These are phyloP conservation scores for silkworm (Bombyx mori) DNA, from an alignment of 1,140 invertebrate species.

Conservation along the genomic window ASM3026992v2 NC_085117.1:18736501-18737000, in stretches of 20 bases:
- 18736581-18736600: constrained; percentile 58
- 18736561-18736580: constrained; percentile 57
- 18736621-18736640: constrained; percentile 54
- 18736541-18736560: constrained; percentile 63
- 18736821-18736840: too few species aligned
- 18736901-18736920: too few species aligned
- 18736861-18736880: too few species aligned
- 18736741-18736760: background rate
- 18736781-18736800: constrained; percentile 6
- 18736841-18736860: too few species aligned
- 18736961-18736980: too few species aligned
- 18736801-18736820: background rate
- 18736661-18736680: constrained; percentile 34
- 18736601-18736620: constrained; percentile 44
- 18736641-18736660: constrained; percentile 46
- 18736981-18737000: too few species aligned
- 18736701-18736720: constrained; percentile 26
- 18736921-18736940: too few species aligned
- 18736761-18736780: background rate
- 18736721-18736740: constrained; percentile 3
- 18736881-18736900: too few species aligned
- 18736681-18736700: constrained; percentile 22
- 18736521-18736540: constrained; percentile 19
- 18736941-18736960: too few species aligned
- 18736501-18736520: constrained; percentile 1